These are phyloP conservation scores for Macrotis lagotis DNA, from an alignment of 2,113 vertebrate species.

Conservation along the genomic window DNA sequence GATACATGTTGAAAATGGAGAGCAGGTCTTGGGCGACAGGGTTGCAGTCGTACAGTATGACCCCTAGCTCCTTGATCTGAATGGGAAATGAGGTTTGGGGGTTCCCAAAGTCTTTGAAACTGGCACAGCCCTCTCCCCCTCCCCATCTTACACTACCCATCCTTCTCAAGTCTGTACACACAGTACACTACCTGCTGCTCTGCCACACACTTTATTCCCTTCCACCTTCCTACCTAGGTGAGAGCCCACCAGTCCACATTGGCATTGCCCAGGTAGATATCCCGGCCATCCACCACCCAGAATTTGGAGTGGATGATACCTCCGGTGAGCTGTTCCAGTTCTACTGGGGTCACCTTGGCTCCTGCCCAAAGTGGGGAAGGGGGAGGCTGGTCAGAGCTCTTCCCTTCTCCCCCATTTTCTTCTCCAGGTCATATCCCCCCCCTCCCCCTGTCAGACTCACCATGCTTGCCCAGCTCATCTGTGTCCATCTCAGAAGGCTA, in stretches of 20 bases:
- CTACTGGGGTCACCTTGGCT: conserved; percentile 86
- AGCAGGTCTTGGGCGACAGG: conserved; percentile 89
- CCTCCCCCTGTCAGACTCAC: conserved; percentile 51
- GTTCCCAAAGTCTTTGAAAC: too few relatives aligned
- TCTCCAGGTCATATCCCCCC: too few relatives aligned
- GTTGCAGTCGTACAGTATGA: conserved; percentile 90
- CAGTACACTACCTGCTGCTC: too few relatives aligned
- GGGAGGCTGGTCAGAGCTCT: neutral
- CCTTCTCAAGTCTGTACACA: too few relatives aligned
- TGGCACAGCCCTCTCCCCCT: neutral
- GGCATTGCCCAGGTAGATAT: conserved; percentile 92
- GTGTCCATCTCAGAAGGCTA: conserved; percentile 80
- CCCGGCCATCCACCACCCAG: conserved; percentile 92
- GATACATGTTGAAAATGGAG: conserved; percentile 93
- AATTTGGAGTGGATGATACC: conserved; percentile 94
- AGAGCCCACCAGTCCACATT: conserved; percentile 97
- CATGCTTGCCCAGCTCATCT: conserved; percentile 76
- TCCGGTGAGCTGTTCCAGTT: conserved; percentile 85
- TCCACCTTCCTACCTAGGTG: conserved; percentile 86
- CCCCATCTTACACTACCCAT: neutral
- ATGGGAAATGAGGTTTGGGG: neutral
- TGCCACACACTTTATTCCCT: neutral
- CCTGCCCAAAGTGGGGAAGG: conserved; percentile 78
- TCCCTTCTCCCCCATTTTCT: neutral
- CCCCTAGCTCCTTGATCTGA: conserved; percentile 93